phyloP scores from a whole-genome alignment of 2,113 vertebrate genomes.

The Phylloscopus whistleri region DNA sequence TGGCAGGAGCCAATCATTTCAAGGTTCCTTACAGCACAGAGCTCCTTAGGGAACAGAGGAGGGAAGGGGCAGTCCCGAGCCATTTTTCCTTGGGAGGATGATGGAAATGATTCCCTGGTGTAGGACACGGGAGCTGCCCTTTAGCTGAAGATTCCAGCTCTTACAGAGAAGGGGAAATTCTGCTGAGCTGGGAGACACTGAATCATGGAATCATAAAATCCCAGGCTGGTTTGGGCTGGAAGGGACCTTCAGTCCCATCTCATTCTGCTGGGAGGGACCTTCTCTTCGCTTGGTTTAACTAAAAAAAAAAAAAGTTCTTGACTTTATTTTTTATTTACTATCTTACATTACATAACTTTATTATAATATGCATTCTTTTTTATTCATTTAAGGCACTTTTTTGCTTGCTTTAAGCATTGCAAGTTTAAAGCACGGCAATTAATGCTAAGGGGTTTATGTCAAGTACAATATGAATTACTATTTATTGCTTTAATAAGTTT shows the following conservation, averaged over 20 bases:
- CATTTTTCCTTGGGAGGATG: neutral
- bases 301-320: too few species aligned
- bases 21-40: neutral
- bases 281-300: too few species aligned
- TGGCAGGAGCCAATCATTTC: neutral
- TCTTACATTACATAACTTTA: too few species aligned
- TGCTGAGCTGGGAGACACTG: neutral
- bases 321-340: too few species aligned
- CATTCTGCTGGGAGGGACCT: neutral
- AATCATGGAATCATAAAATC: neutral
- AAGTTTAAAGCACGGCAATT: too few species aligned
- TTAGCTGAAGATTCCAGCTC: neutral
- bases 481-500: too few species aligned
- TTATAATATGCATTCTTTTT: too few species aligned
- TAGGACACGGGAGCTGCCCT: fast-evolving
- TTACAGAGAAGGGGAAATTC: neutral
- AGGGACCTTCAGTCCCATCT: neutral
- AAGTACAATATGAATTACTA: too few species aligned
- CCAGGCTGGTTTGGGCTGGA: neutral
- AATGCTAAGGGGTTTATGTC: too few species aligned
- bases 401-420: too few species aligned
- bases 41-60: neutral
- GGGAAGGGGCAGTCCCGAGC: neutral
- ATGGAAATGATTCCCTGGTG: neutral
- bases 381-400: too few species aligned